Percentiles rank a stretch among this genome's conserved stretches.
These are phyloP conservation scores for Saguinus oedipus DNA, from an alignment of 2,797 vertebrate genomes.

Conservation along the genomic window DNA sequence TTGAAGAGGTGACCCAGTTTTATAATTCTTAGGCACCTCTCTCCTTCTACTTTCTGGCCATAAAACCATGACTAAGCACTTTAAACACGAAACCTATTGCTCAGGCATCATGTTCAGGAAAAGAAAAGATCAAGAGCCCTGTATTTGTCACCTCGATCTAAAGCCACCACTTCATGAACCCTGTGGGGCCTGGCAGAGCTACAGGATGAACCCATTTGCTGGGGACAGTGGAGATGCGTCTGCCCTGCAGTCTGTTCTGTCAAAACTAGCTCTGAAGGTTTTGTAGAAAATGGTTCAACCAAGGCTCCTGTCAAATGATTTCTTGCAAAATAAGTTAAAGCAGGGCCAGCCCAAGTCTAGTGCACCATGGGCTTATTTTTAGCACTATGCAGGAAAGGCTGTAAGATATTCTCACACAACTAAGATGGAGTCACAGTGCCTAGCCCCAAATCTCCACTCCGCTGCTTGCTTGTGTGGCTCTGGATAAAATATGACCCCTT, in stretches of 20 bases:
- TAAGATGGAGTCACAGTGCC: not conserved
- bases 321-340: slow-evolving; percentile 35
- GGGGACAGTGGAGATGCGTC: not conserved
- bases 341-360: not conserved
- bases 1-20: not conserved
- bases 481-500: not conserved
- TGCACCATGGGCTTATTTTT: not conserved
- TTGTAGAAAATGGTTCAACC: slow-evolving; percentile 49
- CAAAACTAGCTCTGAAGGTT: slow-evolving; percentile 38
- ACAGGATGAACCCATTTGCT: not conserved
- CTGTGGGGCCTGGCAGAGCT: not conserved
- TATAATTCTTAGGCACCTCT: not conserved
- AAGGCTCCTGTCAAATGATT: not conserved
- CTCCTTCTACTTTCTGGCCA: not conserved
- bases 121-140: not conserved
- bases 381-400: not conserved
- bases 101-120: not conserved
- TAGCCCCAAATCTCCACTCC: not conserved
- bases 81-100: not conserved
- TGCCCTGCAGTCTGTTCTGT: not conserved
- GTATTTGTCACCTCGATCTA: not conserved
- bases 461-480: not conserved
- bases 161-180: not conserved
- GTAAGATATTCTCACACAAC: not conserved
- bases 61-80: not conserved